Base-by-base conservation (phyloP, 2,113 vertebrate genomes). In the Helogale parvula region DNA sequence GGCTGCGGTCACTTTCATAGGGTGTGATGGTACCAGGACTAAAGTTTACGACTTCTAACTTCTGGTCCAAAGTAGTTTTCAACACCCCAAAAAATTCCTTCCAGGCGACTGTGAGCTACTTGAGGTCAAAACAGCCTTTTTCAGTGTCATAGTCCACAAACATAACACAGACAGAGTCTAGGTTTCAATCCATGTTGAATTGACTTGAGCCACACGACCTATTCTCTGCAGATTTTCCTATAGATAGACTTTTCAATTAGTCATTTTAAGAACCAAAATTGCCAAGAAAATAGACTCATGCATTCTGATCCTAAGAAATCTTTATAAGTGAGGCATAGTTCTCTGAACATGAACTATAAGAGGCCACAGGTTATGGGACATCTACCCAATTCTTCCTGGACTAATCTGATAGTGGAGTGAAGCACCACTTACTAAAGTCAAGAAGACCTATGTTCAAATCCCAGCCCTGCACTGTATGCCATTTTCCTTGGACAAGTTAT, bases 191-290 rank as follows among this genome's bases (percentile, higher is more conserved):
- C 29, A 72, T 54, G 27, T 82, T 88, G 19, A 38, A 66, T 85
- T 90, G 69, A 57, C 77, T 77, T 88, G 57, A 89, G n/a, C 54
- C 88, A 12, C 29, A 45, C 47, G 68, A 15, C 33, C 38, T 91
- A 77, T n/a, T 86, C 4, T 63, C 57, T 77, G 4, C 27, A 88
- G 86, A 17, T 66, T 87, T 91, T 94, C 82, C 77, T 83, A 38
- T n/a, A 89, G 33, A 45, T 23, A 85, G 76, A 68, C 14, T 88
- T 66, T 94, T 87, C 45, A 41, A 14, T 60, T 77, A 33, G 4
- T 88, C 93, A 71, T 85, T 80, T 97, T 91, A 94, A 92, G 54
- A 88, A 72, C 14, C 16, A 79, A 50, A 90, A 89, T 83, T 35
- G 23, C 60, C 54, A 80, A 89, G 31, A 92, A 94, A 97, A 95